Conservation (phyloP, 2,797 vertebrate genomes). For the Sebastes ruberrimus region DNA sequence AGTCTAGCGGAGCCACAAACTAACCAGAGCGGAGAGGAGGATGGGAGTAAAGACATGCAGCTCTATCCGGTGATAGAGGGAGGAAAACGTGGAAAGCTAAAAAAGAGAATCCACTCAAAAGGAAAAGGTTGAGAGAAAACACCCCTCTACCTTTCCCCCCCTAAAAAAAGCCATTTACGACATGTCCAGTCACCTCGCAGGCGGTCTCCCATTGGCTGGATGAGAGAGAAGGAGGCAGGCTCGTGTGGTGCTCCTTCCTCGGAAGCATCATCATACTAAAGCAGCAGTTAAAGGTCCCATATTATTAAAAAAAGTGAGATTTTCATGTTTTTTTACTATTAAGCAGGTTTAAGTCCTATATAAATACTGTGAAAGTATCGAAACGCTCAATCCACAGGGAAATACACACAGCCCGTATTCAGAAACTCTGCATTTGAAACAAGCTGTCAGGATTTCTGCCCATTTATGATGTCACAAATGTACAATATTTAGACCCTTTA, state of each 20-base stretch:
- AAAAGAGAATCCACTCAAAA: slow-evolving; percentile 70
- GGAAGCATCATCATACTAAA: background rate
- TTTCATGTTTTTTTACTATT: no score
- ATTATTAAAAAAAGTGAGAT: no score
- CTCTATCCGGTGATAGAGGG: background rate
- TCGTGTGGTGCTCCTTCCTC: slow-evolving; percentile 28
- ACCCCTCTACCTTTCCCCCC: slow-evolving; percentile 75
- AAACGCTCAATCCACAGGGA: no score
- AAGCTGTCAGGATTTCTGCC: no score
- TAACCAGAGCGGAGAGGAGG: slow-evolving; percentile 10
- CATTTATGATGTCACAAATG: no score
- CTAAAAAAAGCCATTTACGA: slow-evolving; percentile 85
- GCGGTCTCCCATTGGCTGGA: slow-evolving; percentile 85
- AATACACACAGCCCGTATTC: no score
- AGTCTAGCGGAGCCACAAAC: slow-evolving; percentile 27
- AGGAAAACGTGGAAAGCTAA: background rate
- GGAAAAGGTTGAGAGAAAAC: slow-evolving; percentile 67
- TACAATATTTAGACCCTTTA: no score
- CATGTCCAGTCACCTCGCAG: slow-evolving; percentile 86
- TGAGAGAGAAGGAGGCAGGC: slow-evolving; percentile 39
- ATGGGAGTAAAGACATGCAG: slow-evolving; percentile 9
- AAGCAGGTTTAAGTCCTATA: no score
- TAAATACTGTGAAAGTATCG: no score
- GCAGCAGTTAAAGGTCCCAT: background rate
- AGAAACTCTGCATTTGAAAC: no score